Conservation (phyloP, 2,797 vertebrate species). For the Pipistrellus pipistrellus region DNA sequence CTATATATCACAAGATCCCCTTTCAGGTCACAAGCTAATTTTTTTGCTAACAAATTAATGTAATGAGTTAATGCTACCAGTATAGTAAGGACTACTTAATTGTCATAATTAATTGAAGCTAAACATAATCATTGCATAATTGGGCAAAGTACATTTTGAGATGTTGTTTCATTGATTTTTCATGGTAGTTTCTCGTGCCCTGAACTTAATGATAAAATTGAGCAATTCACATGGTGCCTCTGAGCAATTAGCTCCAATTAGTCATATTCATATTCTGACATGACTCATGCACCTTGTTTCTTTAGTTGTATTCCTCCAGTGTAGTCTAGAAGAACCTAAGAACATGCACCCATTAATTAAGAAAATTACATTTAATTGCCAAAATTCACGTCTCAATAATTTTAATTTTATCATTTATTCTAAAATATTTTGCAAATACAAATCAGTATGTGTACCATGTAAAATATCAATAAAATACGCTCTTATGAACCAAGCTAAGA, state of each 20-base stretch:
- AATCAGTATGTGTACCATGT: slow-evolving; percentile 30
- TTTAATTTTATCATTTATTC: slow-evolving; percentile 50
- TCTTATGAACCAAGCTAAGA: not conserved
- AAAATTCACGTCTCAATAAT: slow-evolving; percentile 49
- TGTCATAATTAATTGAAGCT: slow-evolving; percentile 78
- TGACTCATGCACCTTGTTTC: slow-evolving; percentile 66
- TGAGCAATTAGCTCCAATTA: slow-evolving; percentile 77
- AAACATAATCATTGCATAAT: slow-evolving; percentile 75
- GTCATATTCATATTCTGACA: slow-evolving; percentile 61
- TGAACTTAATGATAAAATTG: slow-evolving; percentile 74
- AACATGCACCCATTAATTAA: slow-evolving; percentile 50
- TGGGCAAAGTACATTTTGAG: slow-evolving; percentile 69
- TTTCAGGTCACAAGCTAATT: slow-evolving; percentile 70
- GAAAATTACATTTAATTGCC: slow-evolving; percentile 71
- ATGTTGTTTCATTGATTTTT: slow-evolving; percentile 75
- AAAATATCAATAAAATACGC: slow-evolving; percentile 57
- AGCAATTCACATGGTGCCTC: slow-evolving; percentile 69
- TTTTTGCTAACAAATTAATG: slow-evolving; percentile 63
- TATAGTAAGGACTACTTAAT: slow-evolving; percentile 70
- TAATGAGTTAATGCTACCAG: slow-evolving; percentile 69
- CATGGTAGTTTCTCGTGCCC: slow-evolving; percentile 59
- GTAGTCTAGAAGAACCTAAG: slow-evolving; percentile 35
- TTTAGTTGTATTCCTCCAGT: slow-evolving; percentile 49
- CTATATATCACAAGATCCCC: slow-evolving; percentile 32
- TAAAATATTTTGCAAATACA: slow-evolving; percentile 63